A percentile compares a stretch with the other conserved stretches of the same genome.
Conservation (phyloP, 2,113 vertebrate genomes). For the Galemys pyrenaicus region DNA sequence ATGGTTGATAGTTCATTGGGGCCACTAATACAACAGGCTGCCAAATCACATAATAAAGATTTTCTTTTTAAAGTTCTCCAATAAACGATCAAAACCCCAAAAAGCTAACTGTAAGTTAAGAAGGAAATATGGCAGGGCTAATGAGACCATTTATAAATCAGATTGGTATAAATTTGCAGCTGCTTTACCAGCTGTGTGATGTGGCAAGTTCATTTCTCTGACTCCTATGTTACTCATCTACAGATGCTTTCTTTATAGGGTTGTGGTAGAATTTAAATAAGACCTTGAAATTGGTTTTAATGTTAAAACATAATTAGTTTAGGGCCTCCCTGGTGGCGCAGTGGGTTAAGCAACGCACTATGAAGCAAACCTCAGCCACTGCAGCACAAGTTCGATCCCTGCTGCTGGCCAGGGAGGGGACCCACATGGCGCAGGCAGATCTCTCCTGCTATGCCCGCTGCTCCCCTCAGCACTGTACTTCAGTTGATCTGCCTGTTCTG, state of each 20-base stretch:
- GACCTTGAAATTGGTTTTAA: no score
- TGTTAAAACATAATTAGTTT: neutral
- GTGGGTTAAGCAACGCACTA: no score
- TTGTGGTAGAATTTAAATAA: conserved; percentile 23
- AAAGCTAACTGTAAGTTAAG: neutral
- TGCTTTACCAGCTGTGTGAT: neutral
- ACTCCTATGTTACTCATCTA: neutral
- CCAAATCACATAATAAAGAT: neutral
- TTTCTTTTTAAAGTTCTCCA: conserved; percentile 31
- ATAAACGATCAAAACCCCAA: neutral
- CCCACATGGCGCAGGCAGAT: no score
- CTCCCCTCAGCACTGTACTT: no score
- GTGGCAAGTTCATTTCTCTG: neutral
- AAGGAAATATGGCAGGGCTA: neutral
- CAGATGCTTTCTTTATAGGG: neutral
- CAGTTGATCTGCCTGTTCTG: no score
- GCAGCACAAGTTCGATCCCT: no score
- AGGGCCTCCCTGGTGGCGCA: no score
- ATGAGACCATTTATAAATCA: neutral
- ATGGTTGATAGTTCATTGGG: neutral
- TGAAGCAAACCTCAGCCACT: no score
- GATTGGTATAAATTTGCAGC: neutral
- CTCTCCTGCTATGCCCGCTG: no score
- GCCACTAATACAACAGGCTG: neutral
- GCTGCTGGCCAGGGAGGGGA: no score